Evolutionary conservation across 2,888 invertebrate genomes (phyloP).

Genomic region (Fragum fragum): DNA sequence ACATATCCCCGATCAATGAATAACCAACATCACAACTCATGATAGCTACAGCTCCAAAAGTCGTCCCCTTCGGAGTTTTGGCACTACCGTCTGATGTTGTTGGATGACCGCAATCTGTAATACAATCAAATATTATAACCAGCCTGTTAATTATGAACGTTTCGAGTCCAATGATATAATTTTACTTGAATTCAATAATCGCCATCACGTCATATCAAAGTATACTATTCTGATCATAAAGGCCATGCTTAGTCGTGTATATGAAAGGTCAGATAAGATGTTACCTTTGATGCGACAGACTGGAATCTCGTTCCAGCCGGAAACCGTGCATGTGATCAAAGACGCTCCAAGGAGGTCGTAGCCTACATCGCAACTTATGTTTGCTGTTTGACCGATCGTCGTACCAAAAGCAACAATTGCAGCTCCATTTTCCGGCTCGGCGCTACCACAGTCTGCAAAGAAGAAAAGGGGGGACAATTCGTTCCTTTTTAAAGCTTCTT

Average conservation of each 20-base stretch:
- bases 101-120: slow-evolving; percentile 20
- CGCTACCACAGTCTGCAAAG: slow-evolving; percentile 30
- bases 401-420: slow-evolving; percentile 8
- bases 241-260: background rate
- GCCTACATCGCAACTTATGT: slow-evolving; percentile 36
- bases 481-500: too few species aligned
- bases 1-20: background rate
- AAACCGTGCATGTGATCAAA: background rate
- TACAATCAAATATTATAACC: too few species aligned
- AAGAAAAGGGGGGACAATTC: background rate
- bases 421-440: slow-evolving; percentile 7
- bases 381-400: slow-evolving; percentile 27
- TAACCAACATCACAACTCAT: slow-evolving; percentile 30
- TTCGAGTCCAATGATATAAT: too few species aligned
- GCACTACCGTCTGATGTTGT: slow-evolving; percentile 1
- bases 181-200: too few species aligned
- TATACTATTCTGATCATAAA: too few species aligned
- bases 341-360: slow-evolving; percentile 22
- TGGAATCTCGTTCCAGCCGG: slow-evolving; percentile 27
- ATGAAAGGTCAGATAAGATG: background rate
- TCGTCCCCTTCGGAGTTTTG: background rate
- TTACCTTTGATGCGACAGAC: slow-evolving; percentile 28
- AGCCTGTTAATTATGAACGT: too few species aligned
- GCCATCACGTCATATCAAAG: too few species aligned
- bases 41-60: slow-evolving; percentile 7